A percentile compares a stretch with the other conserved stretches of the same genome.
These are phyloP conservation scores for Polietes domitor DNA, from an alignment of 2,888 invertebrate species.

Conservation along the genomic window DNA sequence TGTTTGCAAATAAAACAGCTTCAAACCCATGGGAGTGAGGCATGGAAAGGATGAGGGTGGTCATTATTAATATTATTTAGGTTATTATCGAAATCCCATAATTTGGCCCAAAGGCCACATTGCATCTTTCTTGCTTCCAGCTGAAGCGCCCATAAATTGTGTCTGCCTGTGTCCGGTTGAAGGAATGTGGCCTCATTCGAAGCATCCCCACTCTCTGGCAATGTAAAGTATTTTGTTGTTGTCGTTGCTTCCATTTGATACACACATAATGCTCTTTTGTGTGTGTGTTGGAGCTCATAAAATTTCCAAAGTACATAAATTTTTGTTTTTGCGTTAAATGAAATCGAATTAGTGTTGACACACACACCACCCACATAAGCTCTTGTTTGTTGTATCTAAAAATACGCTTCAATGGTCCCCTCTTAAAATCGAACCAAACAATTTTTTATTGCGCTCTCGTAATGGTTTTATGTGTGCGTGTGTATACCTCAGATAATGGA, in stretches of 20 bases:
- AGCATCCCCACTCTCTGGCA: not conserved
- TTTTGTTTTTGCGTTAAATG: conserved; percentile 53
- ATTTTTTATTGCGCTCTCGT: not conserved
- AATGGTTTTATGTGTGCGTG: conserved; percentile 7
- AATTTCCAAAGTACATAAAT: conserved; percentile 37
- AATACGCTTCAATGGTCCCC: not conserved
- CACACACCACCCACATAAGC: conserved; percentile 24
- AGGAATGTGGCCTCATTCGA: not conserved
- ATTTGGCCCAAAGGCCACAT: not conserved
- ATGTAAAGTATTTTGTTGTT: not conserved
- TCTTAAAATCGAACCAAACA: not conserved
- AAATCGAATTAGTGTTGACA: conserved; percentile 57
- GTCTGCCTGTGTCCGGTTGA: not conserved
- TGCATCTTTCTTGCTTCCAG: not conserved
- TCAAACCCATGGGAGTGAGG: too few species aligned
- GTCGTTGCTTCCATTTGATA: not conserved
- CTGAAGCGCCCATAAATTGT: not conserved
- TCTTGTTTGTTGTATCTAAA: too few species aligned
- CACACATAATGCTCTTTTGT: not conserved
- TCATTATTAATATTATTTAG: conserved; percentile 5
- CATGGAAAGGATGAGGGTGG: not conserved
- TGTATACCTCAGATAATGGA: not conserved
- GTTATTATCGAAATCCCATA: not conserved
- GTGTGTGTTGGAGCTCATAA: conserved; percentile 13
- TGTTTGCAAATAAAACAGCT: too few species aligned